These are phyloP conservation scores for Siniperca scherzeri DNA, from an alignment of 2,797 vertebrate genomes.

Conservation along the genomic window DNA sequence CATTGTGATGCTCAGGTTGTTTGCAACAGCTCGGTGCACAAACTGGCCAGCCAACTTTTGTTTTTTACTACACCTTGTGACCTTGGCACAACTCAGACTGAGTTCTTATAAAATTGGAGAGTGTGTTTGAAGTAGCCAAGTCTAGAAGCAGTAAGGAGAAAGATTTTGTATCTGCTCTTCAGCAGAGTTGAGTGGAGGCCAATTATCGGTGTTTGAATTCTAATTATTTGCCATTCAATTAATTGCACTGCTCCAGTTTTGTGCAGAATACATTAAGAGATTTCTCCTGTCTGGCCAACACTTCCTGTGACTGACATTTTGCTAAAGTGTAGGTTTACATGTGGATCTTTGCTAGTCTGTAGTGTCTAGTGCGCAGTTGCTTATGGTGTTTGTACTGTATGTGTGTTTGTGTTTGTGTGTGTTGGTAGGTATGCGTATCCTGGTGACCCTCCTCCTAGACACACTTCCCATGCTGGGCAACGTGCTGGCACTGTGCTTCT, in stretches of 20 bases:
- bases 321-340: conserved; percentile 7
- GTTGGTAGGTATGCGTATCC: conserved; percentile 92
- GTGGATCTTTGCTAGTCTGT: conserved; percentile 15
- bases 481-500: conserved; percentile 96
- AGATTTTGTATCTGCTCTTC: conserved; percentile 32
- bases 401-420: conserved; percentile 57
- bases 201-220: conserved; percentile 62
- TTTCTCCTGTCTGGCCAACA: conserved; percentile 34
- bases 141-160: conserved; percentile 28
- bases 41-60: conserved; percentile 33
- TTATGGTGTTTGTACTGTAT: conserved; percentile 39
- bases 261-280: conserved; percentile 41
- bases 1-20: conserved; percentile 49
- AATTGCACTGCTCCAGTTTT: conserved; percentile 54
- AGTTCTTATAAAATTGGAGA: conserved; percentile 35
- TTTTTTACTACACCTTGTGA: conserved; percentile 41
- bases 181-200: conserved; percentile 38
- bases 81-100: conserved; percentile 42
- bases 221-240: conserved; percentile 63
- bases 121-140: conserved; percentile 46
- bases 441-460: conserved; percentile 96
- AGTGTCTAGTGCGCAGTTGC: neutral
- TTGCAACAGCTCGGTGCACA: conserved; percentile 34
- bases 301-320: conserved; percentile 33
- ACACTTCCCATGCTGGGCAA: conserved; percentile 98